Evolutionary conservation across 1,140 invertebrate genomes (phyloP), one percentile per base, ranked within the genome.

Genomic region (Neoseiulus cucumeris): DNA sequence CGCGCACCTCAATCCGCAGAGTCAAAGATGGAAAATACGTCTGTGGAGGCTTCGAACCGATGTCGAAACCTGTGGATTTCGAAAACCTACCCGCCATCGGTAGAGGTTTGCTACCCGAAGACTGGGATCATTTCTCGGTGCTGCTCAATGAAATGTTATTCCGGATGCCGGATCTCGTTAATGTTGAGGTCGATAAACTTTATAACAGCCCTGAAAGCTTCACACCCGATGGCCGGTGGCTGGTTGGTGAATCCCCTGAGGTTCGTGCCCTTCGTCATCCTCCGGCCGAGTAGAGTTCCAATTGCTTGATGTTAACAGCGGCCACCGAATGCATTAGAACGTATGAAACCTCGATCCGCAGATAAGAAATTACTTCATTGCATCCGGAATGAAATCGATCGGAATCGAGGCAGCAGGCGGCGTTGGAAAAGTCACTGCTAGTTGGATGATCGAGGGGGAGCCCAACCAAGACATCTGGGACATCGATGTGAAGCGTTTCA

Each of bases 51-150:
- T 81, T 80, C 74, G 79, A 80, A 68, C 76, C 77, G 17, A 65
- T 68, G 68, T 73, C 69, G n/a, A 80, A 80, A 69, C 78, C 79
- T 41, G 44, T 70, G 6, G 68, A 67, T 59, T 29, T 22, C n/a
- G 73, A 74, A 18, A 70, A 77, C 65, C 75, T 76, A n/a, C 72
- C 74, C 30, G 74, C 76, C 29, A 74, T 76, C 71, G 74, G 76
- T 65, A 74, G 74, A 39, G 72, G 74, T 66, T 70, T 75, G 9
- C 69, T 80, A 6, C 75, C 74, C 28, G 77, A 77, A 72, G 89
- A 94, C 75, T 96, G 92, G 91, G 92, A 97, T 77, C 89, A 94
- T 72, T 97, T 98, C 77, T 85, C 92, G 71, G 81, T 89, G 51
- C 76, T 95, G 55, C 76, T 97, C 1, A 85, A 92, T 72, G 82